A percentile compares a stretch with the other conserved stretches of the same genome.
phyloP scores from a whole-genome alignment of 2,797 vertebrate genomes.

The Fistularia tabacaria region DNA sequence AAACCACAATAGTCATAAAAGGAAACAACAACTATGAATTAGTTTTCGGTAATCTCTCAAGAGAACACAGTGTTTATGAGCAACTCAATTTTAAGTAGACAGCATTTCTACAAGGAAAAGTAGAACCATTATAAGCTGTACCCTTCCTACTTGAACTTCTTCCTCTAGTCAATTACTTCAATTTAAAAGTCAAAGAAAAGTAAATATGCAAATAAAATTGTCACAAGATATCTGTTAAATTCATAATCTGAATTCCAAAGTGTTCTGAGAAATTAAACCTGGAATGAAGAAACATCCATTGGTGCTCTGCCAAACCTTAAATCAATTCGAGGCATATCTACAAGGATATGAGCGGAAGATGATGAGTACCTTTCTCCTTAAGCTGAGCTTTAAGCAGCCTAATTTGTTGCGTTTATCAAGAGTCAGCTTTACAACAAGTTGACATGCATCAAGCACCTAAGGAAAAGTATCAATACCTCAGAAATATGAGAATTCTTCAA shows the following conservation, averaged over 20 bases:
- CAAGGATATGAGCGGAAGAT: conserved; percentile 24
- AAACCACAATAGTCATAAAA: too few species aligned
- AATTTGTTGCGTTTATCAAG: conserved; percentile 48
- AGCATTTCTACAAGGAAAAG: conserved; percentile 8
- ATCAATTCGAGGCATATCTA: conserved; percentile 43
- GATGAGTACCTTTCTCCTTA: conserved; percentile 39
- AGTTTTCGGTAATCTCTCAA: too few species aligned
- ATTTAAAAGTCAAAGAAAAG: neutral
- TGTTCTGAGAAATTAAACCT: neutral
- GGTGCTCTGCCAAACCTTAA: too few species aligned
- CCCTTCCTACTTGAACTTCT: too few species aligned
- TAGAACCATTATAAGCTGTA: conserved; percentile 1
- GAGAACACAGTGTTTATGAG: too few species aligned
- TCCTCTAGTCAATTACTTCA: too few species aligned
- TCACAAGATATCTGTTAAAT: neutral
- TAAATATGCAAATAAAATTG: conserved; percentile 1
- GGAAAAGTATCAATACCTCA: conserved; percentile 31
- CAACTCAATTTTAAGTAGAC: conserved; percentile 9
- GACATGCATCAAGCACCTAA: conserved; percentile 46
- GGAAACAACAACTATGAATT: too few species aligned
- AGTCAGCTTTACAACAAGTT: conserved; percentile 46
- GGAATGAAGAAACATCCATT: conserved; percentile 10
- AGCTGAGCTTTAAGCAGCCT: conserved; percentile 57
- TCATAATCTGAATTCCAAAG: neutral
- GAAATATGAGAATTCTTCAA: conserved; percentile 32